Evolutionary conservation across 2,797 vertebrate species (phyloP).

Genomic region (Lateolabrax maculatus): DNA sequence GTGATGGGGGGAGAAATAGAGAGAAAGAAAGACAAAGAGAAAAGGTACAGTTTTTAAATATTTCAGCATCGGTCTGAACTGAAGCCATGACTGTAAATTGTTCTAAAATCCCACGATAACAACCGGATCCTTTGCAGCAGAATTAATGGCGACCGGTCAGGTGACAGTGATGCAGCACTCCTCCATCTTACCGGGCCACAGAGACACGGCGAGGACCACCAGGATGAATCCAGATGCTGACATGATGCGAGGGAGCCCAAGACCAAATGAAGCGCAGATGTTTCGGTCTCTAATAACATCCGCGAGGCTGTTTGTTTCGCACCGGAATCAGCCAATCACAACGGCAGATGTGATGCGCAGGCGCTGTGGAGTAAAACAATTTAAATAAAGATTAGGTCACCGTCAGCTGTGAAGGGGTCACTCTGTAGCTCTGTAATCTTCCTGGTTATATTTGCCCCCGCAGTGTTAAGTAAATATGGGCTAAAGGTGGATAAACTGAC

Average conservation of each 20-base stretch:
- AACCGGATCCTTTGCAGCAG: neutral
- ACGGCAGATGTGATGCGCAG: constrained; percentile 29
- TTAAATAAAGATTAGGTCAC: too few species aligned
- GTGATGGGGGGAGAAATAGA: neutral
- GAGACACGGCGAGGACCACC: constrained; percentile 41
- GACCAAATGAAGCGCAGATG: neutral
- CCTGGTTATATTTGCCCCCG: neutral
- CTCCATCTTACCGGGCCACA: constrained; percentile 66
- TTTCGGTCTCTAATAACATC: constrained; percentile 5
- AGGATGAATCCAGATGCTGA: constrained; percentile 21
- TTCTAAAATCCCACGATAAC: neutral
- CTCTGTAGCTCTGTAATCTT: too few species aligned
- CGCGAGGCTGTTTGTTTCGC: neutral
- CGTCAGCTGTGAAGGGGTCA: too few species aligned
- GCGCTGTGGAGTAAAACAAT: constrained; percentile 8
- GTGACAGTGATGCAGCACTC: constrained; percentile 4
- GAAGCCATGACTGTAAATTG: too few species aligned
- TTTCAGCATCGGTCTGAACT: neutral
- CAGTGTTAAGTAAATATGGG: neutral
- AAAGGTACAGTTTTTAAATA: neutral
- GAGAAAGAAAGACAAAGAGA: too few species aligned
- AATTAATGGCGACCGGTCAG: constrained; percentile 24
- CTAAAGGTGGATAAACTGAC: neutral
- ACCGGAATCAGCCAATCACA: constrained; percentile 66
- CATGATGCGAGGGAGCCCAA: constrained; percentile 45